These are phyloP conservation scores for Verasper variegatus DNA, from an alignment of 2,113 vertebrate genomes.

Conservation along the genomic window DNA sequence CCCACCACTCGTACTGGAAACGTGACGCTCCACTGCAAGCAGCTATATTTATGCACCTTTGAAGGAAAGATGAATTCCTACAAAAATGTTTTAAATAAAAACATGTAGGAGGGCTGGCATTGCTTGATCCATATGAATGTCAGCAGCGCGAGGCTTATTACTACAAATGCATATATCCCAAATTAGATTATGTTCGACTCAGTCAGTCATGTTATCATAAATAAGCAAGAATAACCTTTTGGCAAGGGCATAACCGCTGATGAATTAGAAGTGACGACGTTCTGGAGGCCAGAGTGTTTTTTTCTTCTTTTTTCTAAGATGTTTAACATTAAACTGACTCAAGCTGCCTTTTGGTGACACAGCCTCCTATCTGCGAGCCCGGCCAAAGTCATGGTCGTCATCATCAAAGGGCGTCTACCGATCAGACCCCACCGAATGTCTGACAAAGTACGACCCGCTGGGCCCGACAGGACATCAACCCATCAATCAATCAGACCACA, in stretches of 20 bases:
- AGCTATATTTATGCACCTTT: slow-evolving; percentile 61
- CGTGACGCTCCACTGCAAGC: slow-evolving; percentile 52
- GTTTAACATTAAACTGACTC: background rate
- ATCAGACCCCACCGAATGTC: slow-evolving; percentile 33
- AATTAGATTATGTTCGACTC: slow-evolving; percentile 41
- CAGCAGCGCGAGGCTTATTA: slow-evolving; percentile 21
- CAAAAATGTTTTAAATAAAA: background rate
- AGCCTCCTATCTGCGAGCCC: slow-evolving; percentile 26
- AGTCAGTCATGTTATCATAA: slow-evolving; percentile 40
- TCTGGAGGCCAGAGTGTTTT: slow-evolving; percentile 35
- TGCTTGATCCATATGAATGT: slow-evolving; percentile 24
- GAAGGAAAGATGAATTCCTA: slow-evolving; percentile 47
- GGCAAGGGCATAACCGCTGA: slow-evolving; percentile 47
- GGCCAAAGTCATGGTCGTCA: slow-evolving; percentile 53
- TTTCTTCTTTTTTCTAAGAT: background rate
- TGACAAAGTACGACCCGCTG: slow-evolving; percentile 28
- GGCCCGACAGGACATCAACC: slow-evolving; percentile 29
- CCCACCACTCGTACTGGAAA: slow-evolving; percentile 40
- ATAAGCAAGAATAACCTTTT: slow-evolving; percentile 59
- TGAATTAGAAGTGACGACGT: slow-evolving; percentile 51
- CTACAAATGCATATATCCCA: slow-evolving; percentile 18
- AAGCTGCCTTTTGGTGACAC: slow-evolving; percentile 38
- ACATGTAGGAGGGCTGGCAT: slow-evolving; percentile 30
- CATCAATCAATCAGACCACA: slow-evolving; percentile 11
- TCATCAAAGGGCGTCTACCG: slow-evolving; percentile 12